Base-by-base conservation (phyloP, 2,888 invertebrate genomes). In the Steinernema hermaphroditum region DNA sequence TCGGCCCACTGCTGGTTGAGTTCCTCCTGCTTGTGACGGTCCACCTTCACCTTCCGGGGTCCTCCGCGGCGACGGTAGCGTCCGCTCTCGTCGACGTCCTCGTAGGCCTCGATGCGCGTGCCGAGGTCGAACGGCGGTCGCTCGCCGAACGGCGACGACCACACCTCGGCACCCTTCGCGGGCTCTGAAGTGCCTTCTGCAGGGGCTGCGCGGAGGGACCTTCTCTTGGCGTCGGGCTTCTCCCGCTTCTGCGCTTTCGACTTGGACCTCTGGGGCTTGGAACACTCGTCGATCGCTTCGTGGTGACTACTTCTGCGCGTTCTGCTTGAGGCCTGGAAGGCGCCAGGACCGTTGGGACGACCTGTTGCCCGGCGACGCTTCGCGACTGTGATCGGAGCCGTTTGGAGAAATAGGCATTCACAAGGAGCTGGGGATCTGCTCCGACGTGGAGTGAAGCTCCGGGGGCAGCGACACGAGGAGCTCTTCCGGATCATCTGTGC, bases 81-180 rank as follows among this genome's bases (percentile, higher is more conserved):
- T 32, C 82, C 82, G 37, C 79, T 78, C 72, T 82, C 81, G 71
- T 82, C 82, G 2, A 82, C 78, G 69, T 83, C 79, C 22, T 83
- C 82, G 44, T 83, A 82, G 49, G 81, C 81, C 24, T 81, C 82
- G 73, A 83, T 82, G 44, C 77, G 76, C 37, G 83, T 83, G 72
- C 82, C 83, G 27, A 75, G 68, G 37, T 75, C 71, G 41, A 75
- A 75, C 1, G 75, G 71, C 22, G 75, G 75, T 9, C 75, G 70
- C 14, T 75, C 68, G 1, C 24, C 62, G 32, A 62, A 62, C 12
- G 62, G 62, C 9, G 62, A 32, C 1, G 62, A 24, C 62, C 62
- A 62, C 27, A 32, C 9, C n/a, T 62, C 32, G 8, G 62, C 27
- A 32, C 32, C 27, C 16, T 29, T 29, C 34, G 32, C 8, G 9